Base-by-base conservation (phyloP, 2,797 vertebrate genomes). In the Thaleichthys pacificus region DNA sequence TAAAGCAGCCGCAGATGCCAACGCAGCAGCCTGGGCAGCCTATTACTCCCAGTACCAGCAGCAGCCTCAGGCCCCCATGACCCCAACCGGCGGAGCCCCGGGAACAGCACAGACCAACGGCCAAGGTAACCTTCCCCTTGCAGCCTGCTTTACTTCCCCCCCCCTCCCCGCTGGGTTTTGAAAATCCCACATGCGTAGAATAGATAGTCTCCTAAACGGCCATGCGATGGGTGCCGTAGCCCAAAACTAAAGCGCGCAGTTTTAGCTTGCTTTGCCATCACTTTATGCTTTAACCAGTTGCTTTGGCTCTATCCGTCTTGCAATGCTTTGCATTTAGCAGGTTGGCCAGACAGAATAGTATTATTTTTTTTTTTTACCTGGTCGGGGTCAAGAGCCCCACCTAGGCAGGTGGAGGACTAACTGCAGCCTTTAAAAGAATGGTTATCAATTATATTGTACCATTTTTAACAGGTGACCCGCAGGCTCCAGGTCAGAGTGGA, bases 31-130 rank as follows among this genome's bases (percentile, higher is more conserved):
- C 0, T 99, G 98, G 98, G 98, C 98, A 75, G 98, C 98, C 12
- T 99, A 99, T 84, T 99, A 99, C 73, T 96, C 98, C 84, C 98
- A 99, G 89, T 99, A 99, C 49, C 94, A 98, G 81, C 97, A 98
- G 78, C 98, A 99, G 93, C 97, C 97, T 17, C 98, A 97, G 86
- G 95, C 97, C 38, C 96, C 97, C 64, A 96, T 98, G 91, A 96
- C 97, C 71, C 96, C 97, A 38, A 93, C 96, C 64, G 90, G 93
- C 19, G 95, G 94, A 72, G 97, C 96, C 66, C 97, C 97, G 30
- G 88, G 96, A 80, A 94, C 96, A 42, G 91, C 94, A 77, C 98
- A 98, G 76, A 93, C 96, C 77, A 99, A 99, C 12, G 98, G 97
- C 81, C 97, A 98, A 98, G 97, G 98, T 99, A 95, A 85, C 76